A percentile compares a stretch with the other conserved stretches of the same genome.
phyloP scores from a whole-genome alignment of 1,140 invertebrate species.

The Mesaphorura yosii region DNA sequence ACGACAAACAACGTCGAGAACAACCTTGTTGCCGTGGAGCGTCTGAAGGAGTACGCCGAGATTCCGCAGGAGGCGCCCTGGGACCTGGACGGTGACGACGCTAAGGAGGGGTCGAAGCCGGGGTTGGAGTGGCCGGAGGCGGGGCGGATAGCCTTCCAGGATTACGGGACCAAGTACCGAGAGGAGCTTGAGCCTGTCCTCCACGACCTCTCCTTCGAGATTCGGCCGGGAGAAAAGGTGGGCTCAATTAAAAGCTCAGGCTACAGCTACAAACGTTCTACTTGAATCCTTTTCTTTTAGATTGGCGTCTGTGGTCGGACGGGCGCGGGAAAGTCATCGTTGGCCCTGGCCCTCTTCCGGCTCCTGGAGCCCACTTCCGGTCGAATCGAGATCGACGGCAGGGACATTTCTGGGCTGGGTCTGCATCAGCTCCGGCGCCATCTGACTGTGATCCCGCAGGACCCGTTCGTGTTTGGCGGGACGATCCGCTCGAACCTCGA shows the following conservation, averaged over 20 bases:
- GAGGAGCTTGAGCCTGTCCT: not conserved
- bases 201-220: not conserved
- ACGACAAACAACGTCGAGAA: constrained; percentile 2
- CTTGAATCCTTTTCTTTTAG: too few relatives aligned
- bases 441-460: constrained; percentile 47
- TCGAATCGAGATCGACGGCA: constrained; percentile 35
- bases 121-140: not conserved
- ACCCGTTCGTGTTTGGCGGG: constrained; percentile 60
- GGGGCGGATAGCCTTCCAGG: not conserved
- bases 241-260: too few relatives aligned
- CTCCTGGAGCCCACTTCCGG: constrained; percentile 36
- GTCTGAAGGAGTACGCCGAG: constrained; percentile 1
- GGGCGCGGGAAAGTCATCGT: constrained; percentile 15
- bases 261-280: too few relatives aligned
- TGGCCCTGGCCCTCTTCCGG: constrained; percentile 36
- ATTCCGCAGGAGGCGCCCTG: not conserved
- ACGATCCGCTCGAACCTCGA: constrained; percentile 69
- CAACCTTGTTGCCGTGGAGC: constrained; percentile 8
- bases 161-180: not conserved
- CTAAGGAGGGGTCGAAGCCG: not conserved
- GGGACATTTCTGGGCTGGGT: constrained; percentile 36
- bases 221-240: constrained; percentile 3
- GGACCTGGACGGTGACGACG: not conserved
- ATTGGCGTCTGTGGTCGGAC: constrained; percentile 16
- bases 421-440: constrained; percentile 34